Evolutionary conservation across 1,140 invertebrate species (phyloP), one percentile per base, ranked within the genome.

Genomic region (Ostrea edulis): DNA sequence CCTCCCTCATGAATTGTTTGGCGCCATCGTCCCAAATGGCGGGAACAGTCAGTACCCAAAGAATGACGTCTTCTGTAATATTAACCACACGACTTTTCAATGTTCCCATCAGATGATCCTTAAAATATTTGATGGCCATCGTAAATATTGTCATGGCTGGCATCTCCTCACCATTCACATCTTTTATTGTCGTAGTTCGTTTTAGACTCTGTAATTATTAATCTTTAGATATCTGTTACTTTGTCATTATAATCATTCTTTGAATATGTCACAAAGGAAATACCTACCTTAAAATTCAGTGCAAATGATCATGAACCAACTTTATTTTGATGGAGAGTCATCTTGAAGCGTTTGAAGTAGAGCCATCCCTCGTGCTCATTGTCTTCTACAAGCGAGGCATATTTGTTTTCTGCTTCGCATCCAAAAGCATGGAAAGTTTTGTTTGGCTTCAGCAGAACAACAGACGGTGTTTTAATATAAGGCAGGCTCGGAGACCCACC

Each of bases 271-370:
- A 58, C 17, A 55, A 55, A 55, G 17, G 12, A 12, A 58, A 58
- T 58, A 17, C 11, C 55, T 58, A n/a, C n/a, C 20, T 58, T 58
- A n/a, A 9, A 58, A 20, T 17, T 58, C 55, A 12, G 20, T 58
- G 55, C 55, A 62, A 17, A 62, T 62, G 8, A 20, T 17, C n/a
- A 20, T 20, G 0, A 35, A 77, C 68, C 0, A 93, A 96, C 96
- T 89, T 95, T 92, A 89, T 95, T 95, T 77, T 95, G 93, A 89
- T 96, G 96, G 8, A 96, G 92, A 35, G 93, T 92, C 96, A 96
- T 96, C 92, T 96, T 96, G 92, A 96, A 96, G 91, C 96, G 96
- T 90, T 96, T 96, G 92, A 96, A 96, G 91, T 96, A 96, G 9
- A 95, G 91, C 96, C 96, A 96, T 5, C 53, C 54, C 17, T 29